A percentile compares a stretch with the other conserved stretches of the same genome.
These are phyloP conservation scores for Drosophila micromelanica DNA, from an alignment of 1,140 invertebrate genomes.

Conservation along the genomic window DNA sequence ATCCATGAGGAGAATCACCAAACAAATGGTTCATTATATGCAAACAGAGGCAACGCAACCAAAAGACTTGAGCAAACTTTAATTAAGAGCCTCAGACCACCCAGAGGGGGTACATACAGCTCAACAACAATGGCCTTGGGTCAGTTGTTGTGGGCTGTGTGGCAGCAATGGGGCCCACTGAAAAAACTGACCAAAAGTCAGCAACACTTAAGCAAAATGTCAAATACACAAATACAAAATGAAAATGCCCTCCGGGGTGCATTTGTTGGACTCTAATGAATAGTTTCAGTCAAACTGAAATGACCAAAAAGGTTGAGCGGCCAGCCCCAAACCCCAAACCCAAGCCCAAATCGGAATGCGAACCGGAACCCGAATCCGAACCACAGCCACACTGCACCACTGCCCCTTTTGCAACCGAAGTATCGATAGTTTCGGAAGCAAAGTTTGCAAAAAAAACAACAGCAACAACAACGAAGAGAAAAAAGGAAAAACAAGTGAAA, in stretches of 20 bases:
- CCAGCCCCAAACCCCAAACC: neutral
- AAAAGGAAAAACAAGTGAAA: constrained; percentile 24
- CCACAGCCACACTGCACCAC: neutral
- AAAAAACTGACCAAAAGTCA: constrained; percentile 75
- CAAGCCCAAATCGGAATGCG: neutral
- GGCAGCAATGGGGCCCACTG: neutral
- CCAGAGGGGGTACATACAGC: constrained; percentile 26
- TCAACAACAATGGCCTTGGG: constrained; percentile 53
- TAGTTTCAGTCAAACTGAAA: constrained; percentile 66
- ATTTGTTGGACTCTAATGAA: constrained; percentile 73
- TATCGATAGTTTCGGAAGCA: constrained; percentile 65
- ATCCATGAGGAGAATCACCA: constrained; percentile 15
- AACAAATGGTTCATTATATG: constrained; percentile 35
- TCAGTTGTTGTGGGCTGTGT: constrained; percentile 23
- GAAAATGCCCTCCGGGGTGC: constrained; percentile 77
- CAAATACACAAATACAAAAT: constrained; percentile 80
- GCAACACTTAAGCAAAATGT: constrained; percentile 82
- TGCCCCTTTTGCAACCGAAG: neutral
- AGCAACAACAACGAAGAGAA: constrained; percentile 5
- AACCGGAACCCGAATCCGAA: constrained; percentile 8
- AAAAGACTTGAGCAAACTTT: constrained; percentile 73
- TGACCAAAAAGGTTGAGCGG: constrained; percentile 59
- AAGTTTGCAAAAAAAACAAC: constrained; percentile 34
- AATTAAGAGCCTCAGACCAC: constrained; percentile 63
- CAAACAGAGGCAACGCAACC: constrained; percentile 28